Percentiles rank a stretch among this genome's conserved stretches.
Conservation (phyloP, 2,888 invertebrate genomes). For the Drosophila atripex region DNA sequence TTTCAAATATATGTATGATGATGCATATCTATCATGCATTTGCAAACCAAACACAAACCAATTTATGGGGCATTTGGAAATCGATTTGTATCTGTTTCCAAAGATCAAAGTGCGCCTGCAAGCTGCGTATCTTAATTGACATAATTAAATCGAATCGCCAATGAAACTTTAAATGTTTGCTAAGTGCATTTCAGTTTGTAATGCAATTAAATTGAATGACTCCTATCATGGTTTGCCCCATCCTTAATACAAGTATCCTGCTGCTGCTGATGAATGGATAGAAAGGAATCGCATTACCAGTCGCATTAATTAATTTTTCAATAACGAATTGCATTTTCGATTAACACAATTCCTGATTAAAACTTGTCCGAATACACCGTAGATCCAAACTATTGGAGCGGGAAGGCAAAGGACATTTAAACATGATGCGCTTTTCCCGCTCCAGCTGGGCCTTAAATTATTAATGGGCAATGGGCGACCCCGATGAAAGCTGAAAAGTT, state of each 20-base stretch:
- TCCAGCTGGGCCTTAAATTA: conserved; percentile 44
- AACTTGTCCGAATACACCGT: conserved; percentile 9
- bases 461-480: conserved; percentile 45
- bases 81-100: conserved; percentile 6
- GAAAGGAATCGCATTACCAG: neutral
- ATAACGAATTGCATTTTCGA: conserved; percentile 38
- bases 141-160: conserved; percentile 40
- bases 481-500: conserved; percentile 56
- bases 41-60: neutral
- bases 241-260: conserved; percentile 7
- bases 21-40: neutral
- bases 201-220: conserved; percentile 41
- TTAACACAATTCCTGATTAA: conserved; percentile 47
- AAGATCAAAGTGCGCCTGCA: conserved; percentile 11
- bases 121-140: conserved; percentile 20
- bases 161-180: conserved; percentile 37
- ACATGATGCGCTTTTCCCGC: conserved; percentile 44
- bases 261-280: conserved; percentile 7
- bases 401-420: neutral
- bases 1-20: neutral
- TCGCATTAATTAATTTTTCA: conserved; percentile 35
- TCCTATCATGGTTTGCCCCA: conserved; percentile 6
- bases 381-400: neutral
- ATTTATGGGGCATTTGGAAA: neutral
- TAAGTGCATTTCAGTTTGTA: conserved; percentile 33